phyloP scores from a whole-genome alignment of 1,140 invertebrate species.

The Orchesella cincta region DNA sequence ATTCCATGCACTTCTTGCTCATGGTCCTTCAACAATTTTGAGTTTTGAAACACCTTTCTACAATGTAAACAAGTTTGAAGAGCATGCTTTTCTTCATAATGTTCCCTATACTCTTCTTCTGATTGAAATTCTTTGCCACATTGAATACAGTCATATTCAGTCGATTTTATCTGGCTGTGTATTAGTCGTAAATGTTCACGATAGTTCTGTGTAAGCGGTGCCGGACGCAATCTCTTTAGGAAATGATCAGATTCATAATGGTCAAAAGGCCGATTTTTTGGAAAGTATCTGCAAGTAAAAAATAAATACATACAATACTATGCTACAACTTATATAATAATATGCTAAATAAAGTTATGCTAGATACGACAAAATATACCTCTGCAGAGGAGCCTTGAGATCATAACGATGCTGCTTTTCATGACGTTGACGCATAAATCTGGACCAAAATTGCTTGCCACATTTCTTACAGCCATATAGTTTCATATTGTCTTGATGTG shows the following conservation, averaged over 20 bases:
- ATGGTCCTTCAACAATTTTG: constrained; percentile 23
- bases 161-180: neutral
- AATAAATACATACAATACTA: too few species aligned
- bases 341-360: neutral
- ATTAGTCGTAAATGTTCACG: constrained; percentile 25
- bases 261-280: constrained; percentile 34
- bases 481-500: constrained; percentile 33
- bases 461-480: constrained; percentile 41
- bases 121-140: constrained; percentile 32
- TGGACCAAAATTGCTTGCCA: constrained; percentile 34
- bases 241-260: constrained; percentile 38
- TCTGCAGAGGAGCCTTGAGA: constrained; percentile 25
- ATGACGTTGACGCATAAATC: constrained; percentile 39
- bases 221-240: constrained; percentile 38
- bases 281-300: constrained; percentile 35
- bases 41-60: constrained; percentile 28
- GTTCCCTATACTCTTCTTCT: constrained; percentile 32
- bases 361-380: constrained; percentile 14
- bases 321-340: constrained; percentile 4
- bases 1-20: constrained; percentile 32
- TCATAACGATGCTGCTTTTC: constrained; percentile 45
- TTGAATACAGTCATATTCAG: constrained; percentile 36
- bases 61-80: constrained; percentile 41
- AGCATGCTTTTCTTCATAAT: constrained; percentile 44
- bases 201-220: constrained; percentile 38